Conservation (phyloP, 2,888 invertebrate genomes). For the Ctenicera cuprea region DNA sequence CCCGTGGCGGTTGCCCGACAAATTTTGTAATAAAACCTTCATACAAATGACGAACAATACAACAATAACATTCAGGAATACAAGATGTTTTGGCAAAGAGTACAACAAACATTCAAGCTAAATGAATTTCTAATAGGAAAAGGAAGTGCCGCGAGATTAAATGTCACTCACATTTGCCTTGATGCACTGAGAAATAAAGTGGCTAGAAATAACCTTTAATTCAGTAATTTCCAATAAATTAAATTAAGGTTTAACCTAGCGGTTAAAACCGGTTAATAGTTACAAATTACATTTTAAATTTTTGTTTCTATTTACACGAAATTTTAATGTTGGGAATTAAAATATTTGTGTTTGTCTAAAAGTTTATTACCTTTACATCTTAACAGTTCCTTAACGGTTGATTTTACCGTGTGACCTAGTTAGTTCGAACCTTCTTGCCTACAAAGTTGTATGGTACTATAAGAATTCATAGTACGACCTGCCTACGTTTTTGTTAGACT, state of each 20-base stretch:
- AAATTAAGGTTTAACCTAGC: background rate
- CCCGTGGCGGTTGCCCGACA: too few species aligned
- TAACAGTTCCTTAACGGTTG: constrained; percentile 43
- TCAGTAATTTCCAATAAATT: constrained; percentile 2
- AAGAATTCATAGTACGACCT: constrained; percentile 19
- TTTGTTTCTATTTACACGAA: background rate
- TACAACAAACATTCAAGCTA: background rate
- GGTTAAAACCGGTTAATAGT: background rate
- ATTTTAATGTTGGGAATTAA: constrained; percentile 2
- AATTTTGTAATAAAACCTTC: too few species aligned
- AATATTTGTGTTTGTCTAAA: constrained; percentile 21
- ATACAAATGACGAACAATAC: too few species aligned
- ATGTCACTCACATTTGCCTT: constrained; percentile 4
- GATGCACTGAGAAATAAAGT: background rate
- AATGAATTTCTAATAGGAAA: constrained; percentile 14
- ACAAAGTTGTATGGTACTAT: constrained; percentile 20
- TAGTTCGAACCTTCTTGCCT: constrained; percentile 26
- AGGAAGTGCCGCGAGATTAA: background rate
- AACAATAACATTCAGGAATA: too few species aligned
- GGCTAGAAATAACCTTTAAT: background rate
- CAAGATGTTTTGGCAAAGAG: too few species aligned
- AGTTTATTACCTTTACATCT: constrained; percentile 37
- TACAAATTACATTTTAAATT: background rate
- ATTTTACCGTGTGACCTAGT: constrained; percentile 51
- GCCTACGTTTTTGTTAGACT: constrained; percentile 3